Evolutionary conservation across 2,888 invertebrate genomes (phyloP), one percentile per base, ranked within the genome.

Genomic region (Pheosia tremula): DNA sequence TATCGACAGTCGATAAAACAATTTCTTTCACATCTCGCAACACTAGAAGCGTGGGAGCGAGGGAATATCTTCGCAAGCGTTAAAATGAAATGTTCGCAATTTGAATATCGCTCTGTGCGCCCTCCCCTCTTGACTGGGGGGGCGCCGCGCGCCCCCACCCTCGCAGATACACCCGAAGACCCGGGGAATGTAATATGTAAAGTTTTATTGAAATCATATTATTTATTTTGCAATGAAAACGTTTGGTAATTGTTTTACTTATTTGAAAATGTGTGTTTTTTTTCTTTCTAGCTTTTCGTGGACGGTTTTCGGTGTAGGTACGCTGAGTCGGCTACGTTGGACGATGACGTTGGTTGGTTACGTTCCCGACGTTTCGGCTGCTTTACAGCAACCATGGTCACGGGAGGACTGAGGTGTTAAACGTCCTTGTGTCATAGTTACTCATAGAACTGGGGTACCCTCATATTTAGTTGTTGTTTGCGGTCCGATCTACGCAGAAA

Each of bases 61-160:
- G 86, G 83, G 83, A 91, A 92, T 93, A 92, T 92, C 93, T 92
- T 91, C 86, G 90, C 90, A 91, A 93, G 92, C 93, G 93, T 92
- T 93, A 93, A 93, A 93, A 93, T 93, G 93, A 93, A 93, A 93
- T 93, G 93, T 93, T 93, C 93, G 92, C 92, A 88, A 93, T 93
- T 93, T 93, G 93, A 93, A 93, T 93, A 93, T 88, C 88, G 83
- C 85, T 82, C 82, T 81, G 75, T 70, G 78, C 74, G 69, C 75
- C 61, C 66, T 64, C 66, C 62, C 63, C 62, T 58, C 64, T 63
- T 36, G 62, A 57, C 57, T 37, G 52, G 53, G 36, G 37, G 53
- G 53, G 5, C 37, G 4, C 52, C 53, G 56, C 45, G 57, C 58
- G 61, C 47, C 64, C 43, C 61, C 52, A 60, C 64, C 63, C 24